Evolutionary conservation across 1,140 invertebrate genomes (phyloP), one percentile per base, ranked within the genome.

Genomic region (Macrosteles quadrilineatus): DNA sequence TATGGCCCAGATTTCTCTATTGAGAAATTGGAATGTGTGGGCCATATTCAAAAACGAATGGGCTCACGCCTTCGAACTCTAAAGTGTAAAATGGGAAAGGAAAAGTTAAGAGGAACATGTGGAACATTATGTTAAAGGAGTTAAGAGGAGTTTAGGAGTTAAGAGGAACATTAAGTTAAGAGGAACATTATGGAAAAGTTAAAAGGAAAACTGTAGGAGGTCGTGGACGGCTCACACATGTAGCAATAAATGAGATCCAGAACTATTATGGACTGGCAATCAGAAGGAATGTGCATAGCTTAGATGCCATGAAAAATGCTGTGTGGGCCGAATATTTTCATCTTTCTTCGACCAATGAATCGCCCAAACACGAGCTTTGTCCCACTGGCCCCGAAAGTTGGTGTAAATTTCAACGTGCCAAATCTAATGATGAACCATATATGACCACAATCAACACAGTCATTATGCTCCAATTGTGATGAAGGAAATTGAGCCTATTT

Each of bases 1-100:
- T 55, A 55, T 55, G 50, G 50, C 9, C 50, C 50, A 11, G 50
- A 55, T 21, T 36, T 74, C 47, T 14, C 66, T 55, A 66, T 75
- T 43, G 72, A 53, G 65, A 65, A 77, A 70, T 71, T 55, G 19
- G 17, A 11, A 6, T 19, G 17, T 55, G 23, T 25, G 6, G 23
- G 23, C 4, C 17, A 17, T 21, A 55, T 17, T 19, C 17, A 19
- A 25, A 19, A 55, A 19, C 6, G 50, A 6, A 55, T 55, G 50
- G 50, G 50, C 36, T 19, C 50, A 55, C 50, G 50, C 19, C 23
- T 55, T 17, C 17, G 50, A 21, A 55, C 6, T 6, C 19, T 55
- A 19, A 55, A 55, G 50, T 19, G 11, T 11, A 25, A 55, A 19
- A 55, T 55, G 17, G 23, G 50, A 6, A 55, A 55, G 19, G 17